phyloP scores from a whole-genome alignment of 2,113 vertebrate species.

The Python bivittatus region DNA sequence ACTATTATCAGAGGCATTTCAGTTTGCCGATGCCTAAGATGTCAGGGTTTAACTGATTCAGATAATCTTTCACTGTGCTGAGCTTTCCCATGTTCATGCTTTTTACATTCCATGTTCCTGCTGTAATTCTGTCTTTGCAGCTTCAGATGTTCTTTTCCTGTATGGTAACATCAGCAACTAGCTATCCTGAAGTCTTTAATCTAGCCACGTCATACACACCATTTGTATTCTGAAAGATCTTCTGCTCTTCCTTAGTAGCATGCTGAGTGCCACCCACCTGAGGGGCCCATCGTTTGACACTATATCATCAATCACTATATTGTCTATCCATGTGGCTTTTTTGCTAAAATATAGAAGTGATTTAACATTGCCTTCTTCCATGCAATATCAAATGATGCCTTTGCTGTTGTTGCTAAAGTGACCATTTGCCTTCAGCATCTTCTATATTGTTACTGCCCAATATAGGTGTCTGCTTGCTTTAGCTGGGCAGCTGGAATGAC shows the following conservation, averaged over 20 bases:
- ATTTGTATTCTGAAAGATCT: background rate
- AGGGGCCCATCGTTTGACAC: background rate
- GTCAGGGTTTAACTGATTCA: background rate
- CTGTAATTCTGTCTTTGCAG: background rate
- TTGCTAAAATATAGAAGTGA: background rate
- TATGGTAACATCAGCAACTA: background rate
- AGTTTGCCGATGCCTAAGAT: background rate
- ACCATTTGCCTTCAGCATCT: background rate
- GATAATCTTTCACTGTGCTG: background rate
- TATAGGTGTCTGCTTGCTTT: background rate
- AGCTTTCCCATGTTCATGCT: background rate
- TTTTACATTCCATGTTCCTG: background rate
- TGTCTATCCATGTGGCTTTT: background rate
- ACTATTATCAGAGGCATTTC: background rate
- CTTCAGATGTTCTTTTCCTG: background rate
- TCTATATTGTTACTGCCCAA: background rate
- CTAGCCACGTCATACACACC: background rate
- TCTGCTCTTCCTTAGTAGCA: background rate
- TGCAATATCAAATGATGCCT: background rate
- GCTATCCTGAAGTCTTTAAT: background rate
- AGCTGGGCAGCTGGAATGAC: background rate
- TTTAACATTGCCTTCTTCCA: background rate
- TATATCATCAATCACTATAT: background rate
- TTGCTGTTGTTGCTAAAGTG: background rate
- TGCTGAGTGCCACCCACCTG: background rate